Conservation (phyloP, 2,797 vertebrate genomes). For the Sitta carolinensis region DNA sequence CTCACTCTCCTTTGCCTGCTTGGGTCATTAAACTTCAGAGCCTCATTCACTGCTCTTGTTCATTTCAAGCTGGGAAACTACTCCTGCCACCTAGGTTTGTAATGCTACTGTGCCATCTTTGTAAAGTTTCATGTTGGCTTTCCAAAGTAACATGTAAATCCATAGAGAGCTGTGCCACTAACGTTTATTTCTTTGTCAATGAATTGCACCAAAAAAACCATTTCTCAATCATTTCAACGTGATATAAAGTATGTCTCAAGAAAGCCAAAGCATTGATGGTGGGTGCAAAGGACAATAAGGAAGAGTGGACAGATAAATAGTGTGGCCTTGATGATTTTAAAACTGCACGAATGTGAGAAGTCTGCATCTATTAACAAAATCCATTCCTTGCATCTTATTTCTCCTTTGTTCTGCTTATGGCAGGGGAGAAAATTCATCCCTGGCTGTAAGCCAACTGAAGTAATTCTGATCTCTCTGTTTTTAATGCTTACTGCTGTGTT, state of each 20-base stretch:
- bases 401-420: background rate
- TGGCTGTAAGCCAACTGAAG: constrained; percentile 32
- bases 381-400: background rate
- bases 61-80: background rate
- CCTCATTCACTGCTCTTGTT: background rate
- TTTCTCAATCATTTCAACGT: background rate
- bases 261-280: background rate
- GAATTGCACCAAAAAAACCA: background rate
- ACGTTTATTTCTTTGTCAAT: background rate
- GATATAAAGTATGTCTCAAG: background rate
- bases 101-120: background rate
- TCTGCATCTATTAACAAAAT: constrained; percentile 38
- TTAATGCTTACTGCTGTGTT: constrained; percentile 45
- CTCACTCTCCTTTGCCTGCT: background rate
- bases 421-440: constrained; percentile 12
- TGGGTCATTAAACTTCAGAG: background rate
- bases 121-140: background rate
- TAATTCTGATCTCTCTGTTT: constrained; percentile 6
- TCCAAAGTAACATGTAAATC: background rate
- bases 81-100: background rate
- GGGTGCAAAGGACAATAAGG: background rate
- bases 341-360: background rate
- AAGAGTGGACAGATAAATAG: background rate
- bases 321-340: background rate
- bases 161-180: background rate